Conservation (phyloP, 2,113 vertebrate genomes). For the Caranx ignobilis region DNA sequence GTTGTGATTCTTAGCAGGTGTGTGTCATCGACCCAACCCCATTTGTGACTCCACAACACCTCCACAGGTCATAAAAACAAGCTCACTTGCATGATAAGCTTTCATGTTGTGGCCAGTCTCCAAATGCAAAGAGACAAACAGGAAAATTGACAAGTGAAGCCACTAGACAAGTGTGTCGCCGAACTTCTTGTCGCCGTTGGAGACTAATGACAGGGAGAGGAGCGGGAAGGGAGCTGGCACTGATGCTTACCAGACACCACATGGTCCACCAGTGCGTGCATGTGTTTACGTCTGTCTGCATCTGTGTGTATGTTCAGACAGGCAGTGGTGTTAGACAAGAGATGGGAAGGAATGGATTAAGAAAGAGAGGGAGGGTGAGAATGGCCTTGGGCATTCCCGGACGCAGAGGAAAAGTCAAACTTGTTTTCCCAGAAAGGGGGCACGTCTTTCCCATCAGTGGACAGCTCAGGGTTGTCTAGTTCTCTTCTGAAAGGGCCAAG, state of each 20-base stretch:
- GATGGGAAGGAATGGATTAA: constrained; percentile 65
- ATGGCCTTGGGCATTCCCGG: constrained; percentile 74
- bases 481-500: constrained; percentile 39
- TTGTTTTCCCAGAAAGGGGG: constrained; percentile 75
- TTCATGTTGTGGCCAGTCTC: constrained; percentile 33
- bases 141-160: constrained; percentile 42
- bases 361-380: constrained; percentile 70
- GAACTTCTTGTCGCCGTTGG: constrained; percentile 40
- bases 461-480: constrained; percentile 65
- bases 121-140: constrained; percentile 32
- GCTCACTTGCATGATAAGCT: constrained; percentile 2
- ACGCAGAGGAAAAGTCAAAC: constrained; percentile 59
- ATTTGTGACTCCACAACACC: constrained; percentile 27
- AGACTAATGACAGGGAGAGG: constrained; percentile 66
- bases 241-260: constrained; percentile 64
- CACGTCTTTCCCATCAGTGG: constrained; percentile 74
- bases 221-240: constrained; percentile 63
- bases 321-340: constrained; percentile 44
- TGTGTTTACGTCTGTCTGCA: constrained; percentile 56
- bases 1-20: constrained; percentile 46
- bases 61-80: constrained; percentile 9
- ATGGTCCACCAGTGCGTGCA: constrained; percentile 55
- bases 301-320: constrained; percentile 47
- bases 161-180: constrained; percentile 39
- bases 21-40: constrained; percentile 40